These are phyloP conservation scores for Pelusios castaneus DNA, from an alignment of 2,113 vertebrate genomes.

Conservation along the genomic window DNA sequence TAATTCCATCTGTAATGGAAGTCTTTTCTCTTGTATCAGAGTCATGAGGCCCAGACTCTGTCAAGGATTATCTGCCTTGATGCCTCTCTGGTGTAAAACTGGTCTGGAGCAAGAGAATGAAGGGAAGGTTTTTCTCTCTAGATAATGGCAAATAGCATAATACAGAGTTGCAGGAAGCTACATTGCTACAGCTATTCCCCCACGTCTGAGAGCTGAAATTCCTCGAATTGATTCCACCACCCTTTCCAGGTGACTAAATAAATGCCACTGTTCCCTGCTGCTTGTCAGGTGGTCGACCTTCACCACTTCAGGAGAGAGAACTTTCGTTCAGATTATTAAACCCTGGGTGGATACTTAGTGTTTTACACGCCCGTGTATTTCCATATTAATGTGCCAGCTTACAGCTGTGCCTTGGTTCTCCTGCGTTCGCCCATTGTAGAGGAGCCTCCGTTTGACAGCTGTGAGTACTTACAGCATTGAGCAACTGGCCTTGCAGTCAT, in stretches of 20 bases:
- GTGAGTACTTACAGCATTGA: neutral
- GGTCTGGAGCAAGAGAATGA: accelerated
- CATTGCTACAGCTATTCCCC: neutral
- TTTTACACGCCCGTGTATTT: neutral
- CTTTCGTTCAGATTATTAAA: neutral
- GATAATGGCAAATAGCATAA: neutral
- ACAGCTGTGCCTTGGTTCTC: neutral
- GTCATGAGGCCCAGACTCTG: neutral
- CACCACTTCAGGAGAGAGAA: neutral
- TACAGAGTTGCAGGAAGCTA: neutral
- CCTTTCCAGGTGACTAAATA: neutral
- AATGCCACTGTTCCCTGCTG: neutral
- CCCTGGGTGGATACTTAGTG: neutral
- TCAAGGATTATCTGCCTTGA: neutral
- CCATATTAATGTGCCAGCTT: accelerated
- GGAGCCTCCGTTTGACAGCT: neutral
- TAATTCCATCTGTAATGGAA: neutral
- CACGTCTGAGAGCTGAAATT: accelerated
- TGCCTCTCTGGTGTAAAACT: neutral
- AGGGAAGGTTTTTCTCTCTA: neutral
- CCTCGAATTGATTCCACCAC: accelerated
- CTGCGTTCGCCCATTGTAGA: neutral
- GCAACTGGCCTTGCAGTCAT: neutral
- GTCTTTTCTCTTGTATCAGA: neutral
- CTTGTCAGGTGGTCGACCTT: neutral